Conservation (phyloP, 1,140 invertebrate species). For the Lepidurus arcticus region DNA sequence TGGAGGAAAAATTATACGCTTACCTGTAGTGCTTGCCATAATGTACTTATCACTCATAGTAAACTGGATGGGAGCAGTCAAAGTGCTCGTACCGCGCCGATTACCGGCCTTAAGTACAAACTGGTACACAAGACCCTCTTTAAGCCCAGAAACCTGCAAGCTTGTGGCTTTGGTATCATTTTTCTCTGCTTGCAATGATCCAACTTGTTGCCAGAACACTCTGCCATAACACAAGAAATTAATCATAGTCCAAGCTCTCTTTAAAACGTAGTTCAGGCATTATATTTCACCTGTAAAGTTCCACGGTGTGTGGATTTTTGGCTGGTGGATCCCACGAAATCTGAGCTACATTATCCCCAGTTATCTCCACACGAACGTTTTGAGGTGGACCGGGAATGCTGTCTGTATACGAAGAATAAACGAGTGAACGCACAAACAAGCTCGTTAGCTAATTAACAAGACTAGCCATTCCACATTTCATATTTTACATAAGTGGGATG, state of each 20-base stretch:
- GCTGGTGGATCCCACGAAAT: constrained; percentile 67
- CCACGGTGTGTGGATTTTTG: constrained; percentile 75
- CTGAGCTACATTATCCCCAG: constrained; percentile 54
- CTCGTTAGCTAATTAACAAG: neutral
- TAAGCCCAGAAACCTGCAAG: constrained; percentile 60
- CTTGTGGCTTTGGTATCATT: constrained; percentile 65
- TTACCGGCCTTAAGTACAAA: constrained; percentile 75
- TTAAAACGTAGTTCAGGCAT: constrained; percentile 35
- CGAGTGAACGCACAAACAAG: constrained; percentile 13
- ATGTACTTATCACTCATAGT: constrained; percentile 61
- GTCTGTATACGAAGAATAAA: constrained; percentile 41
- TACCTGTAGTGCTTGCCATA: constrained; percentile 52
- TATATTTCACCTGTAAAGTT: constrained; percentile 60
- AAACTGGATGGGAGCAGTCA: constrained; percentile 65
- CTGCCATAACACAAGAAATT: constrained; percentile 39
- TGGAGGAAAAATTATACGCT: constrained; percentile 25
- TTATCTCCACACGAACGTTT: constrained; percentile 58
- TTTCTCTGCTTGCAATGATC: constrained; percentile 50
- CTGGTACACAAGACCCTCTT: constrained; percentile 66
- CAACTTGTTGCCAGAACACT: constrained; percentile 50
- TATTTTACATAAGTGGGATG: neutral
- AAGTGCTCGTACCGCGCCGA: constrained; percentile 64
- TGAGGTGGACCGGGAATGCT: constrained; percentile 67
- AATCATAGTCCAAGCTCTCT: constrained; percentile 13
- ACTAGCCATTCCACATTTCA: neutral